Percentiles rank a stretch among this genome's conserved stretches.
Conservation (phyloP, 2,113 vertebrate species). For the Elephas maximus region DNA sequence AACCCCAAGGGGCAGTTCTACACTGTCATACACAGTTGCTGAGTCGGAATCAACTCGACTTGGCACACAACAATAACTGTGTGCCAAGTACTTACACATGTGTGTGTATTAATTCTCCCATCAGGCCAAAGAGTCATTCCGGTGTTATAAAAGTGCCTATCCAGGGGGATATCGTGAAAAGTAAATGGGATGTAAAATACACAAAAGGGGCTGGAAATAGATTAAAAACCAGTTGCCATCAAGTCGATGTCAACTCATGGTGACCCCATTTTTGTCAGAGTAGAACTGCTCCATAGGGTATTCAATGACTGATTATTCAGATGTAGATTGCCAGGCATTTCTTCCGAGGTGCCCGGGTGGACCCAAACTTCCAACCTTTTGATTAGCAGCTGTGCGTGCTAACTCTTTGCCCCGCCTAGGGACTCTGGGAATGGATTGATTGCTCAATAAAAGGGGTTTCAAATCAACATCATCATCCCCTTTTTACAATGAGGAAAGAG, state of each 20-base stretch:
- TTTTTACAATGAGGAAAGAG: background rate
- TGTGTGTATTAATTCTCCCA: background rate
- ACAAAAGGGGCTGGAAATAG: background rate
- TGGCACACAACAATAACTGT: background rate
- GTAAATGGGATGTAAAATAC: background rate
- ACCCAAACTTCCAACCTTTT: background rate
- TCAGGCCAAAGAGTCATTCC: background rate
- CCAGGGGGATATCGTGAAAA: background rate
- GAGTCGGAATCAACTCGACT: background rate
- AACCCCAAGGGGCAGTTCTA: background rate
- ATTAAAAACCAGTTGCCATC: background rate
- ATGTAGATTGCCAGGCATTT: background rate
- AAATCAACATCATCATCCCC: background rate
- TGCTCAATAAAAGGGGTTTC: background rate
- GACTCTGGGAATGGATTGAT: background rate
- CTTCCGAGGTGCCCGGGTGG: background rate
- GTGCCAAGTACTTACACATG: fast-evolving
- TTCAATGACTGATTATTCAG: background rate
- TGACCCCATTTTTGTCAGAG: background rate
- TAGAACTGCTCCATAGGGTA: background rate
- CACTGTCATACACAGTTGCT: background rate
- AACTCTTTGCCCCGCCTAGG: background rate
- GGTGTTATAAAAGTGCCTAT: background rate
- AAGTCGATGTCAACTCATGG: background rate
- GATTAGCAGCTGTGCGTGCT: background rate